phyloP scores from a whole-genome alignment of 2,888 invertebrate species.

The Parnassius mnemosyne region DNA sequence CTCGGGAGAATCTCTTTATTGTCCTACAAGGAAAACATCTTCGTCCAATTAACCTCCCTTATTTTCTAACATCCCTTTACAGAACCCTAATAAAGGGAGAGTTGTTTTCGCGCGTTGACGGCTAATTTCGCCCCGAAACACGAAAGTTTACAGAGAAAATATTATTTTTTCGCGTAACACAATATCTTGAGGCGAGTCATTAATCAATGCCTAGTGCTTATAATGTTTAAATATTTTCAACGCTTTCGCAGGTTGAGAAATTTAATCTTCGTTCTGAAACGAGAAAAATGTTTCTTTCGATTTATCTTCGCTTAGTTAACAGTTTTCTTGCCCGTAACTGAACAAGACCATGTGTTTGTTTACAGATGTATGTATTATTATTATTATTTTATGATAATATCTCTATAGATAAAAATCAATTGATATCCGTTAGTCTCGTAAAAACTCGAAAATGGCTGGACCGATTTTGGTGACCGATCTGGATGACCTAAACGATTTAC shows the following conservation, averaged over 20 bases:
- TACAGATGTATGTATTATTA: too few relatives aligned
- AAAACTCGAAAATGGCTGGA: too few relatives aligned
- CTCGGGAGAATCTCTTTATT: slow-evolving; percentile 1
- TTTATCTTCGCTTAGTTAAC: too few relatives aligned
- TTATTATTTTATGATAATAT: too few relatives aligned
- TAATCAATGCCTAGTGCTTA: slow-evolving; percentile 29
- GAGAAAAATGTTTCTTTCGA: neutral
- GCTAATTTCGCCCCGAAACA: slow-evolving; percentile 32
- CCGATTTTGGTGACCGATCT: too few relatives aligned
- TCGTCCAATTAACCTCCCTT: slow-evolving; percentile 2
- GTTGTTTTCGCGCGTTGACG: slow-evolving; percentile 31
- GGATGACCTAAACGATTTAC: too few relatives aligned
- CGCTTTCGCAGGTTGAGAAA: neutral
- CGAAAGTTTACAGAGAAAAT: slow-evolving; percentile 32
- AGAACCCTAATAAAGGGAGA: slow-evolving; percentile 13
- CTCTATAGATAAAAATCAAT: too few relatives aligned
- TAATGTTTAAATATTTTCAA: slow-evolving; percentile 18
- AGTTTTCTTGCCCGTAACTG: too few relatives aligned
- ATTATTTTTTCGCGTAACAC: slow-evolving; percentile 31
- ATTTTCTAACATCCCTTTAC: slow-evolving; percentile 6
- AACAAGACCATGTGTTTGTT: too few relatives aligned
- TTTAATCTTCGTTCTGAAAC: neutral
- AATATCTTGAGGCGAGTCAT: slow-evolving; percentile 27
- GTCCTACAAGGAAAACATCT: slow-evolving; percentile 3
- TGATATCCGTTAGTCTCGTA: too few relatives aligned